These are phyloP conservation scores for Agrypnia vestita DNA, from an alignment of 1,140 invertebrate species.

Conservation along the genomic window DNA sequence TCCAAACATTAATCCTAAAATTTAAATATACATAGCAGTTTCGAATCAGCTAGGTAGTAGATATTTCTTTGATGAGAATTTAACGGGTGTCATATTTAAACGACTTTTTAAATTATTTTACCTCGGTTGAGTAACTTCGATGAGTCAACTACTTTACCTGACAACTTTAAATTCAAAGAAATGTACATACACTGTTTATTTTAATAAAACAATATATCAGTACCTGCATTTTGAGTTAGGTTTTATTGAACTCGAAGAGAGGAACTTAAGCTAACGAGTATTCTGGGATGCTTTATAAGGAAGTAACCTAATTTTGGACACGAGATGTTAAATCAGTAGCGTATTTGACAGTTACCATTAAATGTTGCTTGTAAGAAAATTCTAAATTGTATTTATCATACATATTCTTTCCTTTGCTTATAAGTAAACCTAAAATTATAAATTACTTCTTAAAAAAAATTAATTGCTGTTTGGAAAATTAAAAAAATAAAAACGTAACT, in stretches of 20 bases:
- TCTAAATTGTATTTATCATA: not conserved
- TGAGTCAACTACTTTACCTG: not conserved
- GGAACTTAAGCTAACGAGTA: not conserved
- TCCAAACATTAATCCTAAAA: too few relatives aligned
- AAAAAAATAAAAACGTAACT: too few relatives aligned
- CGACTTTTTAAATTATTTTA: too few relatives aligned
- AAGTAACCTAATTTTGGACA: constrained; percentile 32
- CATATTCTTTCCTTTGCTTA: not conserved
- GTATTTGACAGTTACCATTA: constrained; percentile 28
- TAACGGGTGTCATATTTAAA: too few relatives aligned
- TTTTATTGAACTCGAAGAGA: constrained; percentile 11
- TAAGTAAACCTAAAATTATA: not conserved
- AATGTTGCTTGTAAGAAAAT: constrained; percentile 3
- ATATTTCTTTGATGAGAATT: too few relatives aligned
- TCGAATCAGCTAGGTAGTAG: too few relatives aligned
- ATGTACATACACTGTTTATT: not conserved
- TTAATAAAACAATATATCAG: not conserved
- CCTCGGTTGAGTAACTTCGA: too few relatives aligned
- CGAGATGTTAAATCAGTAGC: not conserved
- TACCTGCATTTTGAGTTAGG: constrained; percentile 24
- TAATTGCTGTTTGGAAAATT: not conserved
- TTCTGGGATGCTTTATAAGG: constrained; percentile 35
- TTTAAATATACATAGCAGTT: too few relatives aligned
- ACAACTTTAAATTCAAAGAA: not conserved
- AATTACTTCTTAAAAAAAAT: not conserved